These are phyloP conservation scores for Myotis myotis DNA, from an alignment of 2,797 vertebrate genomes.

Conservation along the genomic window DNA sequence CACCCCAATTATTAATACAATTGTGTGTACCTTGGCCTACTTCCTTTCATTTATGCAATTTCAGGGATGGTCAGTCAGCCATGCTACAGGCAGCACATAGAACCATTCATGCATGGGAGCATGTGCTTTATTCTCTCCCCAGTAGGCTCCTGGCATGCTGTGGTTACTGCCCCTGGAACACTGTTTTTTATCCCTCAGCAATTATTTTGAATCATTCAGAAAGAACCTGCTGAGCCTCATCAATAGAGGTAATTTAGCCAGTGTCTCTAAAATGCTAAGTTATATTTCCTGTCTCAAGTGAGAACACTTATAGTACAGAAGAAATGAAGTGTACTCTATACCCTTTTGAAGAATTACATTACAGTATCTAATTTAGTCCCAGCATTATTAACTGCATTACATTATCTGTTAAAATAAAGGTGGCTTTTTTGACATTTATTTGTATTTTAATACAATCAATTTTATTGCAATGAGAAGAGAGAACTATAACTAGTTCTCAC, in stretches of 20 bases:
- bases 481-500: background rate
- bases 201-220: slow-evolving; percentile 47
- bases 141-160: background rate
- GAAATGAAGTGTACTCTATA: slow-evolving; percentile 46
- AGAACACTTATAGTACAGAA: slow-evolving; percentile 36
- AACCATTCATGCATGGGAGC: background rate
- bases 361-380: slow-evolving; percentile 39
- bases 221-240: slow-evolving; percentile 47
- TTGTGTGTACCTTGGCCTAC: slow-evolving; percentile 38
- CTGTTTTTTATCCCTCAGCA: background rate
- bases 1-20: slow-evolving; percentile 59
- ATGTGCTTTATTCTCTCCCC: slow-evolving; percentile 37
- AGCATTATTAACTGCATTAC: slow-evolving; percentile 44
- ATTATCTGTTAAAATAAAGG: slow-evolving; percentile 42
- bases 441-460: background rate
- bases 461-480: background rate
- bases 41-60: slow-evolving; percentile 60
- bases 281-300: background rate
- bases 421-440: slow-evolving; percentile 30
- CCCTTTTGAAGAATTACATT: background rate
- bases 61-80: slow-evolving; percentile 47
- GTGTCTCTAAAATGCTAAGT: slow-evolving; percentile 48
- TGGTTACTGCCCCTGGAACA: background rate
- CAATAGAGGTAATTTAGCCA: slow-evolving; percentile 60
- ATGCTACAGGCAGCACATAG: background rate